These are phyloP conservation scores for Galbula dea DNA, from an alignment of 2,113 vertebrate genomes.

Conservation along the genomic window DNA sequence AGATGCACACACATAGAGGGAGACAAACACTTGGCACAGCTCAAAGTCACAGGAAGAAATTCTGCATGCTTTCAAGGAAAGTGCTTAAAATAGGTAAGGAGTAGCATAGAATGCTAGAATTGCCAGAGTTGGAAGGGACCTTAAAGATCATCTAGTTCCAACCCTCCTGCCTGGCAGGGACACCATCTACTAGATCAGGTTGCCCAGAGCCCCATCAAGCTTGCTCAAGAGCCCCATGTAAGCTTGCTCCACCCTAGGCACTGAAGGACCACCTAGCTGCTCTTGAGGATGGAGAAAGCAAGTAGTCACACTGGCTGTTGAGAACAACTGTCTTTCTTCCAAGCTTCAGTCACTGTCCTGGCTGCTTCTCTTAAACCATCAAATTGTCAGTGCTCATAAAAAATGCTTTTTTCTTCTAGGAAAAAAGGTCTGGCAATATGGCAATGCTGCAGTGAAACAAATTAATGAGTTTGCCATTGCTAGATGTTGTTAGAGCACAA, in stretches of 20 bases:
- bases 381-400: not conserved
- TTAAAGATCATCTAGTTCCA: no score
- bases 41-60: not conserved
- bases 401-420: not conserved
- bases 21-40: not conserved
- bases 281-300: not conserved
- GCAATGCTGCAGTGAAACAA: not conserved
- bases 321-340: not conserved
- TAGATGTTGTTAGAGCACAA: not conserved
- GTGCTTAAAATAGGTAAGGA: not conserved
- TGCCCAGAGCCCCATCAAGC: no score
- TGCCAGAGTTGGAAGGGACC: no score
- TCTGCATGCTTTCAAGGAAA: not conserved
- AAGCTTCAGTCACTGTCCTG: not conserved
- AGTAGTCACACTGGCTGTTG: not conserved
- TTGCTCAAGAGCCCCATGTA: no score
- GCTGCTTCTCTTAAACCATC: not conserved
- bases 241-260: not conserved
- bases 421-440: not conserved
- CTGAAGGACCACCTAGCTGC: not conserved
- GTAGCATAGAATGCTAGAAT: no score
- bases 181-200: no score
- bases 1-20: not conserved
- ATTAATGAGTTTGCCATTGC: not conserved
- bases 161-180: no score